Conservation (phyloP, 1,140 invertebrate genomes). For the Leptinotarsa lineolata region DNA sequence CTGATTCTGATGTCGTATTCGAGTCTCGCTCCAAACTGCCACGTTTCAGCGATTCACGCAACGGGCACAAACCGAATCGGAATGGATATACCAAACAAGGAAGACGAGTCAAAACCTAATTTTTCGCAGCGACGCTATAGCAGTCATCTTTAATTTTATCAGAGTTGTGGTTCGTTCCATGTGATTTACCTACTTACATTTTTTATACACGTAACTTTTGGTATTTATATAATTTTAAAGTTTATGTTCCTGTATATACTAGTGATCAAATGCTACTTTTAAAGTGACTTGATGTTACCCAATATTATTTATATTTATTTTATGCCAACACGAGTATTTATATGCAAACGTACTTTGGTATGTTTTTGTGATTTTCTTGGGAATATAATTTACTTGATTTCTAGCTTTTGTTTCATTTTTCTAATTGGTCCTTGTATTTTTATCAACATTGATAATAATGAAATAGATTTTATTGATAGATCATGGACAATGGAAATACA, state of each 20-base stretch:
- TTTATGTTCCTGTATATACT: background rate
- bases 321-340: background rate
- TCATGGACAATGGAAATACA: too few relatives aligned
- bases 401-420: too few relatives aligned
- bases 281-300: background rate
- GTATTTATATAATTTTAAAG: background rate
- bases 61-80: constrained; percentile 57
- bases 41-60: constrained; percentile 58
- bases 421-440: too few relatives aligned
- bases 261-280: constrained; percentile 1
- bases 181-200: background rate
- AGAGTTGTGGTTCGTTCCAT: background rate
- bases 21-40: constrained; percentile 64
- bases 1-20: constrained; percentile 74
- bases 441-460: too few relatives aligned
- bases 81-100: constrained; percentile 62
- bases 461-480: too few relatives aligned
- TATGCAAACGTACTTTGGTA: background rate
- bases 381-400: too few relatives aligned
- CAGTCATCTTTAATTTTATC: too few relatives aligned
- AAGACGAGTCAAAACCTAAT: constrained; percentile 58
- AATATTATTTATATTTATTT: background rate
- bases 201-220: background rate
- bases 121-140: background rate
- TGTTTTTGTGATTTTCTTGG: background rate